Evolutionary conservation across 2,113 vertebrate genomes (phyloP).

Genomic region (Coreoperca whiteheadi): DNA sequence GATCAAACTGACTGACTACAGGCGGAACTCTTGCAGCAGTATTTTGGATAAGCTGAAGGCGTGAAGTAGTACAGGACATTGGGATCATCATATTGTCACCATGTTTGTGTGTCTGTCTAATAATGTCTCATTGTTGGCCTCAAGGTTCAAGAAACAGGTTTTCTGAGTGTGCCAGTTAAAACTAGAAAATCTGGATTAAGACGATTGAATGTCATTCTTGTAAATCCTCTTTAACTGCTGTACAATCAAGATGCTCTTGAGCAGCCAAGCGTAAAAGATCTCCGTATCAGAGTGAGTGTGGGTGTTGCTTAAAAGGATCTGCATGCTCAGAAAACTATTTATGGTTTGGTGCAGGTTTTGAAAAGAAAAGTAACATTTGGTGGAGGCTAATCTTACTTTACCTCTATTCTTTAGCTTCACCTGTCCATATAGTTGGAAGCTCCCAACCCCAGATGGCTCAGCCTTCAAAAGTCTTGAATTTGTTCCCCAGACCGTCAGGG

Average conservation of each 20-base stretch:
- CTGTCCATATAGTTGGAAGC: slow-evolving; percentile 79
- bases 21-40: background rate
- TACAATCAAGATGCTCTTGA: background rate
- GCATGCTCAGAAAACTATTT: background rate
- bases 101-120: background rate
- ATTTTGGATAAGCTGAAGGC: background rate
- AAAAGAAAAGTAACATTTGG: too few relatives aligned
- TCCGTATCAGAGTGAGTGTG: background rate
- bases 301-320: too few relatives aligned
- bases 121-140: background rate
- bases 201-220: background rate
- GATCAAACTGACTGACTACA: background rate
- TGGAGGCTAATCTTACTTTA: background rate
- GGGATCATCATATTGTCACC: background rate
- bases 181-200: slow-evolving; percentile 8
- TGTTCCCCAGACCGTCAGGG: slow-evolving; percentile 74
- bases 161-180: background rate
- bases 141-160: too few relatives aligned
- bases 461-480: slow-evolving; percentile 76
- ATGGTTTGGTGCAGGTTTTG: background rate
- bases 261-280: background rate
- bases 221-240: background rate
- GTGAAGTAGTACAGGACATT: background rate
- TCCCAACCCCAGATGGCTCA: slow-evolving; percentile 77
- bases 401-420: slow-evolving; percentile 81